These are phyloP conservation scores for Mesorhabditis belari DNA, from an alignment of 2,888 invertebrate genomes.

Conservation along the genomic window DNA sequence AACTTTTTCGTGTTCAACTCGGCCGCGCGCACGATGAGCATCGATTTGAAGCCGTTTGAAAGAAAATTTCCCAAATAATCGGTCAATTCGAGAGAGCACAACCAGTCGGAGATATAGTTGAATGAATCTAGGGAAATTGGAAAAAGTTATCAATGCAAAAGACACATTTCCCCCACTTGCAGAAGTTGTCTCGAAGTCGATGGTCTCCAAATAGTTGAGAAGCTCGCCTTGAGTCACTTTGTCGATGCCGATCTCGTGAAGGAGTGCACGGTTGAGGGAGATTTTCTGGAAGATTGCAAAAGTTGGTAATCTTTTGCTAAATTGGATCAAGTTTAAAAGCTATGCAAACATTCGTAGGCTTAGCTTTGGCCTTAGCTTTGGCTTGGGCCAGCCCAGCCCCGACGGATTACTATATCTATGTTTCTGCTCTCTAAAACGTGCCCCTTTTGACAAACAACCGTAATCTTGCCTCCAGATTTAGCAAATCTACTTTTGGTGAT, in stretches of 20 bases:
- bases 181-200: too few species aligned
- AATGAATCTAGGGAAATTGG: slow-evolving; percentile 28
- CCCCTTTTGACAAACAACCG: too few species aligned
- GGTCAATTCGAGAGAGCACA: slow-evolving; percentile 31
- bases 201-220: slow-evolving; percentile 14
- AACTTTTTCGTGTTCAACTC: slow-evolving; percentile 13
- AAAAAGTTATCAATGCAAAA: too few species aligned
- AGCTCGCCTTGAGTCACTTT: slow-evolving; percentile 21
- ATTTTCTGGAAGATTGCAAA: neutral
- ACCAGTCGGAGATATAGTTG: slow-evolving; percentile 46
- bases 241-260: slow-evolving; percentile 28
- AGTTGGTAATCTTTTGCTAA: neutral
- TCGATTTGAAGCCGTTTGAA: slow-evolving; percentile 32
- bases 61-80: slow-evolving; percentile 44
- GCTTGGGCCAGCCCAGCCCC: too few species aligned
- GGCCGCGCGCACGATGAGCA: slow-evolving; percentile 21
- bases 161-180: slow-evolving; percentile 2
- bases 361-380: too few species aligned
- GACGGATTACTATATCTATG: too few species aligned
- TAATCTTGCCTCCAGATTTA: too few species aligned
- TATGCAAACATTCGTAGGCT: too few species aligned
- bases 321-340: neutral
- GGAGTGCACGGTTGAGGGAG: slow-evolving; percentile 4
- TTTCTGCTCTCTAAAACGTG: too few species aligned
- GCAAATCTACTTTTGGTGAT: too few species aligned